Evolutionary conservation across 2,888 invertebrate species (phyloP).

Genomic region (Plagodis pulveraria): DNA sequence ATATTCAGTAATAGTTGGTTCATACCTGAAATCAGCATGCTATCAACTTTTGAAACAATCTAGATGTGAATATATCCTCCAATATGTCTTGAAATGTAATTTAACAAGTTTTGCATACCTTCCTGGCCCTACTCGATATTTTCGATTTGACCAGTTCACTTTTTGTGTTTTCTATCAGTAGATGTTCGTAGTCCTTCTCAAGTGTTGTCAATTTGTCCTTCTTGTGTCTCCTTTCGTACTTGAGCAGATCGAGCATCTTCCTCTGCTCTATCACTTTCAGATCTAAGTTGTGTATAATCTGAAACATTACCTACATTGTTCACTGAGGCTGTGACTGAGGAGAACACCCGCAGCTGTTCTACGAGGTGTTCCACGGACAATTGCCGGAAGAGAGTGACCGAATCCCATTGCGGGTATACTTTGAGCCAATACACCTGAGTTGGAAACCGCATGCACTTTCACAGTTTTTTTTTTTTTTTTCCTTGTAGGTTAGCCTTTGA

Average conservation of each 20-base stretch:
- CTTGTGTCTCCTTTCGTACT: slow-evolving; percentile 88
- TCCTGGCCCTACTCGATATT: slow-evolving; percentile 85
- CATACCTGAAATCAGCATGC: not conserved
- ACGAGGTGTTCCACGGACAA: too few species aligned
- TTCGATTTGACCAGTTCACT: slow-evolving; percentile 78
- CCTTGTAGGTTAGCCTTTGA: too few species aligned
- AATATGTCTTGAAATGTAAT: not conserved
- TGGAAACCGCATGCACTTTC: too few species aligned
- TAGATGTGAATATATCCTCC: not conserved
- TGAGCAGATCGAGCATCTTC: slow-evolving; percentile 90
- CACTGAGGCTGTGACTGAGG: too few species aligned
- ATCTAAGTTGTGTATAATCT: slow-evolving; percentile 85
- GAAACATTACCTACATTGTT: slow-evolving; percentile 34
- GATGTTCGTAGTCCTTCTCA: slow-evolving; percentile 86
- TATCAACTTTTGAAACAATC: not conserved
- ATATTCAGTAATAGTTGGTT: too few species aligned
- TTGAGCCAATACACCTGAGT: too few species aligned
- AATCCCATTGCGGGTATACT: too few species aligned
- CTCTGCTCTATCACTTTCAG: slow-evolving; percentile 88
- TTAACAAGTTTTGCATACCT: slow-evolving; percentile 70
- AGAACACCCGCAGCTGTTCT: too few species aligned
- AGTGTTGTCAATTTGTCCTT: slow-evolving; percentile 83
- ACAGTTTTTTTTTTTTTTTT: too few species aligned
- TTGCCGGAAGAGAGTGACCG: too few species aligned
- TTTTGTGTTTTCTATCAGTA: slow-evolving; percentile 85